Percentiles rank a stretch among this genome's conserved stretches.
These are phyloP conservation scores for Drosophila antonietae DNA, from an alignment of 2,888 invertebrate genomes.

Conservation along the genomic window DNA sequence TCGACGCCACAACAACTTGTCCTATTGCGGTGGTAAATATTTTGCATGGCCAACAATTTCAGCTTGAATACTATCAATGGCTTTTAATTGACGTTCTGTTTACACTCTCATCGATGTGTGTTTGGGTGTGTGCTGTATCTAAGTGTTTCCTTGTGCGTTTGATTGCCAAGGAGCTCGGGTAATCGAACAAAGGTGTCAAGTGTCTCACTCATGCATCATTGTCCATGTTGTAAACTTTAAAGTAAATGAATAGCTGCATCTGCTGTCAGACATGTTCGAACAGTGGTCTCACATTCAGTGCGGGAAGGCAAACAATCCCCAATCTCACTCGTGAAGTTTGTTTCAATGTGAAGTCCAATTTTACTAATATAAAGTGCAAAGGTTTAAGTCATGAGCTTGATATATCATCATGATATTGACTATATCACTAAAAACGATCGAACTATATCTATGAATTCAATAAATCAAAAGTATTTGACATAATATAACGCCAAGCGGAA, in stretches of 20 bases:
- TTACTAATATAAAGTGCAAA: background rate
- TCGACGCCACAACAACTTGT: constrained; percentile 84
- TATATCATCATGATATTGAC: too few species aligned
- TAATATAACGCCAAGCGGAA: background rate
- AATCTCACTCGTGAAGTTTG: background rate
- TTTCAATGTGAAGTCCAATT: background rate
- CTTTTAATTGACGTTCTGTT: constrained; percentile 53
- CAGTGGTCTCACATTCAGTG: background rate
- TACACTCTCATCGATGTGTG: constrained; percentile 17
- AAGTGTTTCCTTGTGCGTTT: constrained; percentile 2
- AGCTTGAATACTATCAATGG: constrained; percentile 52
- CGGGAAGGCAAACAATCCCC: background rate
- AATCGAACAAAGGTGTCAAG: constrained; percentile 55
- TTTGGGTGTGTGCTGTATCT: background rate
- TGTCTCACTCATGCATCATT: constrained; percentile 35
- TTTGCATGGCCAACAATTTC: constrained; percentile 35
- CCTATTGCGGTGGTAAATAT: constrained; percentile 85
- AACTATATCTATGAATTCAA: background rate
- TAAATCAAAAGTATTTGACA: background rate
- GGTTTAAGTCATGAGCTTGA: too few species aligned
- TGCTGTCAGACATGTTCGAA: background rate
- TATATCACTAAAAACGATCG: background rate
- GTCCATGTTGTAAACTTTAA: constrained; percentile 28
- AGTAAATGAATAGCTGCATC: constrained; percentile 20
- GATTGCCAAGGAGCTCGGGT: constrained; percentile 16